A percentile compares a stretch with the other conserved stretches of the same genome.
phyloP scores from a whole-genome alignment of 1,140 invertebrate species.

The Bombus breviceps region DNA sequence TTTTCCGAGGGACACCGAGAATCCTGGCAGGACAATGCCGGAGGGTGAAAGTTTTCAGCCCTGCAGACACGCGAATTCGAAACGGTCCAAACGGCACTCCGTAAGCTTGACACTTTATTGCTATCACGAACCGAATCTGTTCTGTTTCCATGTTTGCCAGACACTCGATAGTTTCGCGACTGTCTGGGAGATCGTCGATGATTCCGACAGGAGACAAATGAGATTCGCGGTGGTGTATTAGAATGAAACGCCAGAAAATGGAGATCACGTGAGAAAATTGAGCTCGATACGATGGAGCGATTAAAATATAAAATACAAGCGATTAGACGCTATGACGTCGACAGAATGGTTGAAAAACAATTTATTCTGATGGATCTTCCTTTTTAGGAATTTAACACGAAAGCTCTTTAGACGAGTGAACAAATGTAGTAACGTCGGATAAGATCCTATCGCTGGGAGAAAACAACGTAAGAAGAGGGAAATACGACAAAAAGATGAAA shows the following conservation, averaged over 20 bases:
- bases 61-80: constrained; percentile 57
- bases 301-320: too few relatives aligned
- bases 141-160: constrained; percentile 20
- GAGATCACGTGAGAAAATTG: neutral
- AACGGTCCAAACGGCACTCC: constrained; percentile 44
- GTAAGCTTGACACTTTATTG: constrained; percentile 71
- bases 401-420: neutral
- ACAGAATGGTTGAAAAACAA: too few relatives aligned
- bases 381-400: too few relatives aligned
- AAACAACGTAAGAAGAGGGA: too few relatives aligned
- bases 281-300: neutral
- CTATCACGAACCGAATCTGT: constrained; percentile 69
- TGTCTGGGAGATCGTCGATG: constrained; percentile 27
- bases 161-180: constrained; percentile 32
- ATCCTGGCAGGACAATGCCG: constrained; percentile 59
- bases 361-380: too few relatives aligned
- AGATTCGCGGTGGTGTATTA: neutral
- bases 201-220: neutral
- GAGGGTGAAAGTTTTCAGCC: constrained; percentile 64
- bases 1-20: constrained; percentile 40
- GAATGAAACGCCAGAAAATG: neutral
- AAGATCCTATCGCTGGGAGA: too few relatives aligned
- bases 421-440: neutral
- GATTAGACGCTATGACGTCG: too few relatives aligned
- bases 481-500: neutral